Evolutionary conservation across 2,888 invertebrate genomes (phyloP), one percentile per base, ranked within the genome.

Genomic region (Dione vanillae): DNA sequence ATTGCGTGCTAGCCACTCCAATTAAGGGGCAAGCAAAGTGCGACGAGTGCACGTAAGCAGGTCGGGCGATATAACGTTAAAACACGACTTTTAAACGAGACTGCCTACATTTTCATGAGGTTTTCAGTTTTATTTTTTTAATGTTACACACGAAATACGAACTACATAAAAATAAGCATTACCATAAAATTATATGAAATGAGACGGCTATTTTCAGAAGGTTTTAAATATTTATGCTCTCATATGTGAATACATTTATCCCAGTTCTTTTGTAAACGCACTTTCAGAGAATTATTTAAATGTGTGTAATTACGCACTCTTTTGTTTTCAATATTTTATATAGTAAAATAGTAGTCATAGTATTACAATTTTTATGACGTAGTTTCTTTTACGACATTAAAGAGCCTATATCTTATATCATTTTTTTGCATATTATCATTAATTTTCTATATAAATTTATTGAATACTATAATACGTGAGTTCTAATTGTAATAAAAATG

Each of bases 11-110:
- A 84, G 81, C 86, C 87, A 85, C 89, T 89, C 87, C 90, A 91
- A 91, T 91, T 91, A 91, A 88, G 88, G 85, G 85, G 87, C 84
- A 84, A 84, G 87, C 83, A 86, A 88, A 89, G 88, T 87, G 85
- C 88, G 85, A 85, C 85, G 85, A 89, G 87, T 85, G 84, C 86
- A 86, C 85, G 86, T 86, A 89, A 89, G 88, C 90, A 88, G 86
- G 88, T 84, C 85, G 84, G 69, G 84, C 87, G 83, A 87, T 88
- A 89, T 86, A 88, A 89, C 86, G 87, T 87, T 89, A 88, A 87
- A 86, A 87, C 80, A 85, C 80, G 85, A 86, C 84, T 88, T 89
- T 87, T 85, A 85, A 88, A 88, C 82, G 85, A 85, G 85, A 80
- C 85, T 81, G 82, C 81, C 80, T 78, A 78, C 72, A 75, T 78